Percentiles rank a stretch among this genome's conserved stretches.
Conservation (phyloP, 2,888 invertebrate genomes). For the Luffia ferchaultella region DNA sequence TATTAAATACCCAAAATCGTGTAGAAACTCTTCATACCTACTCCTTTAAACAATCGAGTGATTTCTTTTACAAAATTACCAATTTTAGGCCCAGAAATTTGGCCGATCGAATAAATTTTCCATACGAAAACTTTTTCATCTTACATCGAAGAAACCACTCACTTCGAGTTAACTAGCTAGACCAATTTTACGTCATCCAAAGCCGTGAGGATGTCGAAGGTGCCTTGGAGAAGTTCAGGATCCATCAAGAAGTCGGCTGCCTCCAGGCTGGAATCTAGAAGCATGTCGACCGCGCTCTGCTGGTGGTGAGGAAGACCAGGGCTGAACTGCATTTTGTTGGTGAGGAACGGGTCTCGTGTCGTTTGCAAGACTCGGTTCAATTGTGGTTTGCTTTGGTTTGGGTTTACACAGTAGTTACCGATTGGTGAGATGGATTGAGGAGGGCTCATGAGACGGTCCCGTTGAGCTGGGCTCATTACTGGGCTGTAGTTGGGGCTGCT, state of each 20-base stretch:
- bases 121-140: constrained; percentile 50
- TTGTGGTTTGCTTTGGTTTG: constrained; percentile 38
- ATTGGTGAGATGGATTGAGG: constrained; percentile 44
- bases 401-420: constrained; percentile 34
- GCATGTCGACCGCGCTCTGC: constrained; percentile 29
- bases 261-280: constrained; percentile 34
- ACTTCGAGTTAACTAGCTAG: constrained; percentile 17
- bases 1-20: constrained; percentile 4
- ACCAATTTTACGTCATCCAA: constrained; percentile 51
- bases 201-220: constrained; percentile 42
- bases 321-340: constrained; percentile 48
- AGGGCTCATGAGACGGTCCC: constrained; percentile 39
- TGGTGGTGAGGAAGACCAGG: constrained; percentile 32
- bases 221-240: constrained; percentile 40
- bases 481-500: constrained; percentile 46
- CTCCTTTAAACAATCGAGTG: constrained; percentile 35
- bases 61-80: constrained; percentile 28
- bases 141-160: constrained; percentile 41
- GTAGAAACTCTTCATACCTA: background rate
- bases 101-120: constrained; percentile 13
- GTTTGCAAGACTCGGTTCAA: constrained; percentile 34
- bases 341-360: constrained; percentile 44
- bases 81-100: constrained; percentile 25
- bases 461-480: constrained; percentile 41
- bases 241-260: constrained; percentile 46